These are phyloP conservation scores for Smutsia temminckii DNA, from an alignment of 2,797 vertebrate genomes.

Conservation along the genomic window DNA sequence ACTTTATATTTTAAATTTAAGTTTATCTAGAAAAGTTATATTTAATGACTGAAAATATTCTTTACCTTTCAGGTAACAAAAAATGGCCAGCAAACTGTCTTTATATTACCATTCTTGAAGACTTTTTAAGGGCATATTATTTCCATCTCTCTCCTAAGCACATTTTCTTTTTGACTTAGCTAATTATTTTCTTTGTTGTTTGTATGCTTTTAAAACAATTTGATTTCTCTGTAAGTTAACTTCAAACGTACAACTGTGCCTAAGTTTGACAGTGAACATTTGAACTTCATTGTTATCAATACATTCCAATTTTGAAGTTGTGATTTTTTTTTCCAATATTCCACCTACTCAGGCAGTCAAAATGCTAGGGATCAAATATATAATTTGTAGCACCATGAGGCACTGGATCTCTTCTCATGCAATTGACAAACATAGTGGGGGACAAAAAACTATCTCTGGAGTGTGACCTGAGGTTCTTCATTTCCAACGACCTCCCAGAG, in stretches of 20 bases:
- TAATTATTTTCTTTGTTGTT: background rate
- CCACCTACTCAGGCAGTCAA: background rate
- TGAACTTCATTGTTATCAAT: background rate
- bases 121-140: background rate
- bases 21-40: background rate
- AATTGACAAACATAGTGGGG: background rate
- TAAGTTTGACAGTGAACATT: background rate
- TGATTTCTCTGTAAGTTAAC: background rate
- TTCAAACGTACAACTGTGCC: background rate
- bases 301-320: background rate
- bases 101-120: background rate
- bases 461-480: background rate
- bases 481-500: background rate
- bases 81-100: background rate
- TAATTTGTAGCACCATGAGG: background rate
- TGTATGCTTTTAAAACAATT: background rate
- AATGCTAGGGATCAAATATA: background rate
- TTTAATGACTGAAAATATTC: background rate
- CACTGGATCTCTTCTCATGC: background rate
- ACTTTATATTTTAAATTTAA: background rate
- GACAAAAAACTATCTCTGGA: background rate
- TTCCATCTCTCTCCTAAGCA: background rate
- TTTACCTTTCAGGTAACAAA: background rate
- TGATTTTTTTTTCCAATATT: background rate
- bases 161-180: background rate